Evolutionary conservation across 2,797 vertebrate species (phyloP).

Genomic region (Salarias fasciatus): DNA sequence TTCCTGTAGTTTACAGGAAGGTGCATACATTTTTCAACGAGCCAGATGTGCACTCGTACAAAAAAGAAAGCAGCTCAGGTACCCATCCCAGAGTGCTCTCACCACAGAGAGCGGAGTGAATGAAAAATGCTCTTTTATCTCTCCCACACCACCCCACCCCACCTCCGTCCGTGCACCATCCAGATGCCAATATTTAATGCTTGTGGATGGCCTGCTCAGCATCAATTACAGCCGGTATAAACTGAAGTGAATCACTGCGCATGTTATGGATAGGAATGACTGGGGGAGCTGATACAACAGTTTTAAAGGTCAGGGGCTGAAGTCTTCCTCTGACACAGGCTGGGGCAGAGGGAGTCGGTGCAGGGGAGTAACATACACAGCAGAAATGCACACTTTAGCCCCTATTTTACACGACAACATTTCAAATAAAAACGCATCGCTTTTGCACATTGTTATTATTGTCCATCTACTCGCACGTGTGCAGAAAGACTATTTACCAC

Average conservation of each 20-base stretch:
- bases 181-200: slow-evolving; percentile 56
- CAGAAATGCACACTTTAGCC: background rate
- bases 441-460: no score
- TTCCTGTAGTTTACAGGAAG: background rate
- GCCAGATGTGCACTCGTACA: slow-evolving; percentile 24
- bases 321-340: slow-evolving; percentile 19
- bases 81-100: slow-evolving; percentile 32
- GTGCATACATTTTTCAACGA: slow-evolving; percentile 10
- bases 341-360: background rate
- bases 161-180: slow-evolving; percentile 19
- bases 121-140: slow-evolving; percentile 61
- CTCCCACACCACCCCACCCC: slow-evolving; percentile 11
- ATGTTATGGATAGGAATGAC: slow-evolving; percentile 14
- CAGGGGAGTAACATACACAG: background rate
- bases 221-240: slow-evolving; percentile 42
- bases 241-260: slow-evolving; percentile 38
- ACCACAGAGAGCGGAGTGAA: slow-evolving; percentile 32
- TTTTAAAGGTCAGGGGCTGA: slow-evolving; percentile 58
- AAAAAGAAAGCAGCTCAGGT: slow-evolving; percentile 19
- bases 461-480: no score
- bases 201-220: slow-evolving; percentile 35
- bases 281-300: slow-evolving; percentile 38
- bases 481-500: no score
- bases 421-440: no score
- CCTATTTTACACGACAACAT: no score